Evolutionary conservation across 2,888 invertebrate species (phyloP), one percentile per base, ranked within the genome.

Genomic region (Omphaloscelis lunosa): DNA sequence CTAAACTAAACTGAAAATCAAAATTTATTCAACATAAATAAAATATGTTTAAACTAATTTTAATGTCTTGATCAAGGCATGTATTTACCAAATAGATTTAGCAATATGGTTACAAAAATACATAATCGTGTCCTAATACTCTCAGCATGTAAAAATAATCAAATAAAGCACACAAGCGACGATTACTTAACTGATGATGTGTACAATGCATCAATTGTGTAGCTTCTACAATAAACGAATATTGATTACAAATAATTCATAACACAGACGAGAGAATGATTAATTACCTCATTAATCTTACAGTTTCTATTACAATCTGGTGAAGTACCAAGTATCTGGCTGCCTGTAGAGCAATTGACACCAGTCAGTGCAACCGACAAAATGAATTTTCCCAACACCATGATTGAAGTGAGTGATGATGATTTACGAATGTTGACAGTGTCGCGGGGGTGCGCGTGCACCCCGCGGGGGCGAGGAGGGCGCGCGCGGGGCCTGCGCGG

Each of bases 401-500:
- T 82, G 72, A 71, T 73, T 67, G 58, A 45, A 66, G 59, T 76
- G 65, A 82, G 74, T 82, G 68, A 81, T 80, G 78, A 77, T 83
- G 77, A 81, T 76, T 74, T 76, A 45, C 78, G 67, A 87, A 72
- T 81, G 77, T 72, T 86, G 72, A 79, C 78, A 69, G 82, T 66
- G 80, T 70, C 70, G 85, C 76, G 83, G 85, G 88, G 88, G 86
- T 87, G 84, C 74, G 80, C 80, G 80, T 72, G 80, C 79, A 83
- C 80, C 87, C 86, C 83, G 81, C 84, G 76, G 84, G 79, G 67
- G 76, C 75, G 80, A 76, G 79, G 77, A 72, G 75, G 81, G 75
- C 74, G 90, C 88, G 89, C 87, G 90, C 89, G 91, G 90, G 90
- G 91, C 71, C 88, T 89, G 91, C 91, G 92, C 93, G 90, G 91